These are phyloP conservation scores for Rhagoletis zephyria DNA, from an alignment of 1,140 invertebrate species.

Conservation along the genomic window DNA sequence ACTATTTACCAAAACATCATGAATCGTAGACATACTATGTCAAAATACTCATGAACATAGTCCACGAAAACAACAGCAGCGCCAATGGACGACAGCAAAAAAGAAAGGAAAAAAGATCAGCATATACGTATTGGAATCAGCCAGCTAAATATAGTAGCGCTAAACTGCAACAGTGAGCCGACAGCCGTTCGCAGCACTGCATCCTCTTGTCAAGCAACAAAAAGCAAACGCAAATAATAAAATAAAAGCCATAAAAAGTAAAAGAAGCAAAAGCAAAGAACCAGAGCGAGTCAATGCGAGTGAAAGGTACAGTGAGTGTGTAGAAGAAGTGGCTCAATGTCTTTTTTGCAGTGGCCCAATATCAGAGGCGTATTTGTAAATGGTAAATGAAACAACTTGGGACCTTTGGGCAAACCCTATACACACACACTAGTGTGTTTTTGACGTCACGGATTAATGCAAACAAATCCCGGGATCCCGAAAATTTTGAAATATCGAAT, in stretches of 20 bases:
- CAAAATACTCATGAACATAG: conserved; percentile 1
- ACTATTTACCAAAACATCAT: background rate
- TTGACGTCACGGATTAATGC: no score
- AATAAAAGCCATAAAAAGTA: background rate
- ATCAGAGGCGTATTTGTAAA: conserved; percentile 21
- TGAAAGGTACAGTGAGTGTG: background rate
- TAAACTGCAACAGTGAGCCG: background rate
- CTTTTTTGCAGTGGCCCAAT: background rate
- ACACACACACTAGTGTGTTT: no score
- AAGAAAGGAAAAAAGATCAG: background rate
- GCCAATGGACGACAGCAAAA: background rate
- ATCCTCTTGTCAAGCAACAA: conserved; percentile 10
- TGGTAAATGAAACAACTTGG: conserved; percentile 30
- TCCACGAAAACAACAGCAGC: background rate
- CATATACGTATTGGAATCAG: conserved; percentile 24
- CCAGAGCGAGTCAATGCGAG: background rate
- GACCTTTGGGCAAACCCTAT: background rate
- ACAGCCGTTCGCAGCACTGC: background rate
- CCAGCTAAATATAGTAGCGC: conserved; percentile 15
- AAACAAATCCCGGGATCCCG: no score
- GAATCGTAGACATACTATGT: background rate
- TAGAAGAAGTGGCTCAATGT: background rate
- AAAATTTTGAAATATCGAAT: no score
- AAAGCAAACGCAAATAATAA: background rate
- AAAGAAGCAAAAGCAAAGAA: background rate